Evolutionary conservation across 2,113 vertebrate species (phyloP).

Genomic region (Halcyon malimbica): DNA sequence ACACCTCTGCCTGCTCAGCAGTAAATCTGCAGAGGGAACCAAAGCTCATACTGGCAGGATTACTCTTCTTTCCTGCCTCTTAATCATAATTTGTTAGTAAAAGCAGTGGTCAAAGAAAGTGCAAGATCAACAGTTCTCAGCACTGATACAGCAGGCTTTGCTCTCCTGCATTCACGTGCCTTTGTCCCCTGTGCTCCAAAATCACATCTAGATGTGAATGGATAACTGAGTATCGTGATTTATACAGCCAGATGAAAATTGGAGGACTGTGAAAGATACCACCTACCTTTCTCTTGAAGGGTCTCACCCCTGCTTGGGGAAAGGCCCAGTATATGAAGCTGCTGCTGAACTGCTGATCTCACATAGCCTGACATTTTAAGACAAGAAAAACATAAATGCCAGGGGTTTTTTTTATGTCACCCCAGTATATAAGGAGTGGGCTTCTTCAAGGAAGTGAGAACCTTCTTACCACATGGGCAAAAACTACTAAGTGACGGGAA

Average conservation of each 20-base stretch:
- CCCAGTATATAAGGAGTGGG: background rate
- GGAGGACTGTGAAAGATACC: background rate
- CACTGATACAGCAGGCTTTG: background rate
- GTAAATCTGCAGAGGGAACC: background rate
- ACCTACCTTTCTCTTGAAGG: background rate
- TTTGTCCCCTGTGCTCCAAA: background rate
- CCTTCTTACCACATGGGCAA: background rate
- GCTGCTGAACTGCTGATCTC: background rate
- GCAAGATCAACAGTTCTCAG: slow-evolving; percentile 10
- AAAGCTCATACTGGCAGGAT: background rate
- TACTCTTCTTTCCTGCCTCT: slow-evolving; percentile 1
- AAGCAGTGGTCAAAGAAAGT: slow-evolving; percentile 38
- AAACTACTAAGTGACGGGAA: background rate
- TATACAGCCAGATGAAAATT: background rate
- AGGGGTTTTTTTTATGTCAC: background rate
- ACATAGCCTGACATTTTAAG: background rate
- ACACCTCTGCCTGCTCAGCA: slow-evolving; percentile 10
- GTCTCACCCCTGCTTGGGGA: background rate
- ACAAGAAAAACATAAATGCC: background rate
- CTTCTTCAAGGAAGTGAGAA: background rate
- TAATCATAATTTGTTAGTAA: slow-evolving; percentile 55
- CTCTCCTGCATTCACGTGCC: background rate
- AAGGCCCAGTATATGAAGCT: background rate
- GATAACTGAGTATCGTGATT: background rate
- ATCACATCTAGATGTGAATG: background rate